phyloP scores from a whole-genome alignment of 2,113 vertebrate species.

The Lipophrys pholis region DNA sequence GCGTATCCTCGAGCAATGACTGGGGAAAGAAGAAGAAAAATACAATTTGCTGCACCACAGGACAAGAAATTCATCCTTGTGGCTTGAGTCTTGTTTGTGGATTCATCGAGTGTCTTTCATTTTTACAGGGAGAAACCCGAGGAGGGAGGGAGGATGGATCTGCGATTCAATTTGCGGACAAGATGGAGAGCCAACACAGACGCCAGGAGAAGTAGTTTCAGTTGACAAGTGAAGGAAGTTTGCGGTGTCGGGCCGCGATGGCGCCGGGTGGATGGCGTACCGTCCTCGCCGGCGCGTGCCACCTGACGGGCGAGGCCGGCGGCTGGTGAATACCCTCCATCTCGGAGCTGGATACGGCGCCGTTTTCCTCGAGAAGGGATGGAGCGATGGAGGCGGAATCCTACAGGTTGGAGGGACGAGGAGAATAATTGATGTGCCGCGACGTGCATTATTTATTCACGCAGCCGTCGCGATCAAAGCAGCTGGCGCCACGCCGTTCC shows the following conservation, averaged over 20 bases:
- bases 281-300: constrained; percentile 39
- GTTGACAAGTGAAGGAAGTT: constrained; percentile 61
- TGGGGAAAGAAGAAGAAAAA: constrained; percentile 10
- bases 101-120: constrained; percentile 69
- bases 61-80: constrained; percentile 56
- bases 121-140: constrained; percentile 50
- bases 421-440: constrained; percentile 56
- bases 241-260: constrained; percentile 36
- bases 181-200: constrained; percentile 79
- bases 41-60: constrained; percentile 71
- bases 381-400: constrained; percentile 12
- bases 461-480: constrained; percentile 57
- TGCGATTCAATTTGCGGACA: constrained; percentile 78
- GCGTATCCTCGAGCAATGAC: constrained; percentile 45
- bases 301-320: constrained; percentile 20
- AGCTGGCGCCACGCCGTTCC: constrained; percentile 1
- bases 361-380: not conserved
- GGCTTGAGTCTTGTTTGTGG: constrained; percentile 60
- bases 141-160: constrained; percentile 50
- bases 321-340: constrained; percentile 31
- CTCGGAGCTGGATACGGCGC: constrained; percentile 28
- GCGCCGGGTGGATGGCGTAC: constrained; percentile 45
- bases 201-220: constrained; percentile 75
- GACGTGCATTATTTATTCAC: constrained; percentile 62
- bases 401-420: constrained; percentile 53